Conservation (phyloP, 2,797 vertebrate species). For the Xenentodon cancila region DNA sequence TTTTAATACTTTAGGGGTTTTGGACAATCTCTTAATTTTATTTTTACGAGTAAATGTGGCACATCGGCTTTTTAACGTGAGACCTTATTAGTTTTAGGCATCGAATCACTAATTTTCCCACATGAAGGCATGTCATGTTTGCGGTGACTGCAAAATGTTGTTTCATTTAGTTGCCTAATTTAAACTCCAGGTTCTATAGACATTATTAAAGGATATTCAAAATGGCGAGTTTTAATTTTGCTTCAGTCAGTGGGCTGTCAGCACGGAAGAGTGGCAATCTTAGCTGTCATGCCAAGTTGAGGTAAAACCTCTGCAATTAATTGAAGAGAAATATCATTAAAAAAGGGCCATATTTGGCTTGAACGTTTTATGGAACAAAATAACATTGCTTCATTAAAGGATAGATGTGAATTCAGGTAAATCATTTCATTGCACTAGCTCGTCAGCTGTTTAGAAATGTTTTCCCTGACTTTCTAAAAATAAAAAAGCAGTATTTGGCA, state of each 20-base stretch:
- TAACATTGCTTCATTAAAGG: conserved; percentile 29
- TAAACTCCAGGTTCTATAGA: conserved; percentile 19
- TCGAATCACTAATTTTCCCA: conserved; percentile 68
- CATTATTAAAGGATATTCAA: conserved; percentile 62
- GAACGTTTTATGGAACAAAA: conserved; percentile 53
- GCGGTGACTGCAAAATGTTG: conserved; percentile 44
- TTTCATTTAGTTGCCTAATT: conserved; percentile 53
- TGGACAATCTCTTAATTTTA: conserved; percentile 48
- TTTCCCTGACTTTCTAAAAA: conserved; percentile 21
- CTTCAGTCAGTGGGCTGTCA: conserved; percentile 57
- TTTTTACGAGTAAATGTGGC: conserved; percentile 45
- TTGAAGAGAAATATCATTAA: conserved; percentile 35
- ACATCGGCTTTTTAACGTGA: conserved; percentile 54
- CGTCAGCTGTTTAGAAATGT: conserved; percentile 19
- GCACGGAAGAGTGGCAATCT: conserved; percentile 51
- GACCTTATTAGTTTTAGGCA: conserved; percentile 62
- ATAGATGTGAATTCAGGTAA: conserved; percentile 35
- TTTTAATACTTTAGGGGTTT: conserved; percentile 58
- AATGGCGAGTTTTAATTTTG: conserved; percentile 55
- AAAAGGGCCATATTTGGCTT: conserved; percentile 17
- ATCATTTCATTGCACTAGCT: not conserved
- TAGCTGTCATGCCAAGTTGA: conserved; percentile 42
- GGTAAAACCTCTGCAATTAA: conserved; percentile 42
- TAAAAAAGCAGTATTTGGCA: not conserved
- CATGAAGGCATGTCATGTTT: conserved; percentile 60